Evolutionary conservation across 2,888 invertebrate species (phyloP).

Genomic region (Belgica antarctica): DNA sequence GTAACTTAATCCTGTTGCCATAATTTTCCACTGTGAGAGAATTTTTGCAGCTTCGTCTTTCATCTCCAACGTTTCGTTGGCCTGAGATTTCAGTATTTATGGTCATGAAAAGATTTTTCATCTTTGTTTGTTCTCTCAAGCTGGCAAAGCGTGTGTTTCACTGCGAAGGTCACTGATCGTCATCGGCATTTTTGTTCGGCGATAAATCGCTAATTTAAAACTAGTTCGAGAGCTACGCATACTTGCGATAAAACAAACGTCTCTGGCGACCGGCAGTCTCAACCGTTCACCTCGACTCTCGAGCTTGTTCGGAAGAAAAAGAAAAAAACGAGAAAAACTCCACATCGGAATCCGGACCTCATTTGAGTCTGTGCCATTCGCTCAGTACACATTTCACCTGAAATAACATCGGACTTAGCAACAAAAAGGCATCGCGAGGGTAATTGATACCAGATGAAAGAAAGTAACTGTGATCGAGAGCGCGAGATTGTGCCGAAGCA

Average conservation of each 20-base stretch:
- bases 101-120: slow-evolving; percentile 5
- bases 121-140: background rate
- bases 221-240: slow-evolving; percentile 6
- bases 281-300: slow-evolving; percentile 27
- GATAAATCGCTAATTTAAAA: background rate
- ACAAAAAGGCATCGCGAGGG: background rate
- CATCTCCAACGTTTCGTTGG: background rate
- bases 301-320: background rate
- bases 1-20: too few relatives aligned
- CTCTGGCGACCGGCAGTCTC: slow-evolving; percentile 31
- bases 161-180: slow-evolving; percentile 36
- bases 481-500: background rate
- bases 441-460: slow-evolving; percentile 9
- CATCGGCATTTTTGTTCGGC: too few relatives aligned
- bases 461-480: background rate
- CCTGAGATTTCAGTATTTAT: slow-evolving; percentile 3
- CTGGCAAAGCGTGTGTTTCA: slow-evolving; percentile 17
- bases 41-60: background rate
- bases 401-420: background rate
- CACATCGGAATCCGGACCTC: slow-evolving; percentile 37
- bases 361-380: background rate
- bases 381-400: background rate
- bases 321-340: background rate
- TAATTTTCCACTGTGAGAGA: slow-evolving; percentile 22
- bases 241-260: background rate